Evolutionary conservation across 2,113 vertebrate genomes (phyloP).

Genomic region (Clinocottus analis): DNA sequence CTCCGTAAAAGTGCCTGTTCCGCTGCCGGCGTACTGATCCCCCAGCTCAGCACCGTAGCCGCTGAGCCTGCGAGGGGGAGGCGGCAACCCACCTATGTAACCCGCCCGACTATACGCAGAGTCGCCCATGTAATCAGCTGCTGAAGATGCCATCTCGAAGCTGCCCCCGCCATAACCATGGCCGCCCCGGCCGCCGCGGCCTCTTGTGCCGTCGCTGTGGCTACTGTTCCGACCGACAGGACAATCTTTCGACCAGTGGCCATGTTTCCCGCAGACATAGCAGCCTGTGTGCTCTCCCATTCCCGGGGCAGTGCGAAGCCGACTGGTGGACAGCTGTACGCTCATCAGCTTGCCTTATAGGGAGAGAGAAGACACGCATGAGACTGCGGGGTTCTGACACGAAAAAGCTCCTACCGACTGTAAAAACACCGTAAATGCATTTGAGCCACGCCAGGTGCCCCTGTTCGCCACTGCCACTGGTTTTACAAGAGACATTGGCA

Average conservation of each 20-base stretch:
- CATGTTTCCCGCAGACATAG: conserved; percentile 96
- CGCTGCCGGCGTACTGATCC: conserved; percentile 78
- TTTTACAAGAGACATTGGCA: conserved; percentile 3
- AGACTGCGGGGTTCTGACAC: conserved; percentile 72
- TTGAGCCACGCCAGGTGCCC: conserved; percentile 13
- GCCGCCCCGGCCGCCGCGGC: conserved; percentile 54
- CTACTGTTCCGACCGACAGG: conserved; percentile 85
- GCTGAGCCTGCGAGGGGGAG: conserved; percentile 56
- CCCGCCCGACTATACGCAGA: conserved; percentile 67
- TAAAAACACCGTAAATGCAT: conserved; percentile 42
- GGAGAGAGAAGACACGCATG: conserved; percentile 87
- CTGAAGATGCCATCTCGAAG: conserved; percentile 65
- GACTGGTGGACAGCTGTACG: conserved; percentile 96
- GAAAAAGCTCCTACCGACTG: conserved; percentile 55
- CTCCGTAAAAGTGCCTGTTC: conserved; percentile 55
- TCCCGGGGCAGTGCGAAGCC: conserved; percentile 93
- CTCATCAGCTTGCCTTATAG: conserved; percentile 96
- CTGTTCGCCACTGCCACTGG: conserved; percentile 16
- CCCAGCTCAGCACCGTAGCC: conserved; percentile 76
- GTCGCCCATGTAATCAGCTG: conserved; percentile 63
- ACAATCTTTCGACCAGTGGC: conserved; percentile 98
- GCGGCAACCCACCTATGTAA: conserved; percentile 65
- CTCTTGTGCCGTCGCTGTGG: conserved; percentile 69
- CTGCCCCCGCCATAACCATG: conserved; percentile 72
- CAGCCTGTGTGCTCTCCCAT: conserved; percentile 97